Conservation (phyloP, 2,113 vertebrate species). For the Pollachius pollachius region DNA sequence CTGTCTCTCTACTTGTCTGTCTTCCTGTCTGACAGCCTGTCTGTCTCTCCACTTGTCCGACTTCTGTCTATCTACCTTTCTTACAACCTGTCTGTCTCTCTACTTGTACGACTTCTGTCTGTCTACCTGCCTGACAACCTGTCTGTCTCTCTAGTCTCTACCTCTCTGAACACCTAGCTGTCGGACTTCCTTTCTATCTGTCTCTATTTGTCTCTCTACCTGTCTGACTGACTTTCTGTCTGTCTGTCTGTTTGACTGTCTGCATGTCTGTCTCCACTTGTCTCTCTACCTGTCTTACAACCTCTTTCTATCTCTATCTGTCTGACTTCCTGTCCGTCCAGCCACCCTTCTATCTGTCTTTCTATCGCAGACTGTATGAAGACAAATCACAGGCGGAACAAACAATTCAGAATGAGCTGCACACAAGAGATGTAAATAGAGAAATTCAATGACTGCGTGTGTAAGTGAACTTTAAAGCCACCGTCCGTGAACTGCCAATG, state of each 20-base stretch:
- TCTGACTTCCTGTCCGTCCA: neutral
- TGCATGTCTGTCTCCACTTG: neutral
- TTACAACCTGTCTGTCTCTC: neutral
- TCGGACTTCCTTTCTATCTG: neutral
- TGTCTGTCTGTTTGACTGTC: neutral
- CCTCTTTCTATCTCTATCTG: too few species aligned
- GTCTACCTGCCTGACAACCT: neutral
- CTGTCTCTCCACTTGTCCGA: neutral
- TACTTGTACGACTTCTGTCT: slow-evolving; percentile 2
- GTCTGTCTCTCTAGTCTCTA: neutral
- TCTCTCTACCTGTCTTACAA: too few species aligned
- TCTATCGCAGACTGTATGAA: neutral
- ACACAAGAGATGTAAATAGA: too few species aligned
- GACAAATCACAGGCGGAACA: too few species aligned
- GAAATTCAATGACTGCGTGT: too few species aligned
- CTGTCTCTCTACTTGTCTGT: neutral
- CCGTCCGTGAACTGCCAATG: too few species aligned
- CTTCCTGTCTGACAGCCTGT: neutral
- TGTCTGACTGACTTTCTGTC: neutral
- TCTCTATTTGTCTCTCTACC: too few species aligned
- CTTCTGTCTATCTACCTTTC: too few species aligned
- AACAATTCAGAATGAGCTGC: too few species aligned
- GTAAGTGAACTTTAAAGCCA: too few species aligned
- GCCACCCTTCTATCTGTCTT: neutral
- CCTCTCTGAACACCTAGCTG: too few species aligned